These are phyloP conservation scores for Danio tinwini DNA, from an alignment of 2,797 vertebrate genomes.

Conservation along the genomic window DNA sequence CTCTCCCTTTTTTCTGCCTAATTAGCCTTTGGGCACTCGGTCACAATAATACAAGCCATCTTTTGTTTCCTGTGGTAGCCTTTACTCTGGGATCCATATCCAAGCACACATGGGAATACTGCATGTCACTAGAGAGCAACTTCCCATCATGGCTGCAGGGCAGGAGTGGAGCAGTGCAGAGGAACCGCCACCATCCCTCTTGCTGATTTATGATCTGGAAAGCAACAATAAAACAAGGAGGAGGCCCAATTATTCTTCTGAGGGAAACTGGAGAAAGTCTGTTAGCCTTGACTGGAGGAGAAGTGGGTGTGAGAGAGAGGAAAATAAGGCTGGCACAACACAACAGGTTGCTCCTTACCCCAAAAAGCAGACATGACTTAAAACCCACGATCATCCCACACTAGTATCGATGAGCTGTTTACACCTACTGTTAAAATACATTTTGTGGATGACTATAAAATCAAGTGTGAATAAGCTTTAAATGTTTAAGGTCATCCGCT, in stretches of 20 bases:
- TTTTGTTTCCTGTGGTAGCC: constrained; percentile 72
- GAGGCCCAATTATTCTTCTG: constrained; percentile 61
- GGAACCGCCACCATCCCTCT: constrained; percentile 62
- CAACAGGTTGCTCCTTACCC: constrained; percentile 16
- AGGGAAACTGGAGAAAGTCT: constrained; percentile 67
- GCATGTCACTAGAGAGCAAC: constrained; percentile 70
- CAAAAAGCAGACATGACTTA: background rate
- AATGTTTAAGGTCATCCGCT: too few relatives aligned
- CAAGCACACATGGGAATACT: constrained; percentile 65
- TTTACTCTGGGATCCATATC: constrained; percentile 66
- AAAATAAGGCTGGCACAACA: background rate
- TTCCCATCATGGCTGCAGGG: constrained; percentile 71
- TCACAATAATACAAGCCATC: constrained; percentile 73
- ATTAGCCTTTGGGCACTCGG: constrained; percentile 68
- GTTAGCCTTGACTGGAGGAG: constrained; percentile 55
- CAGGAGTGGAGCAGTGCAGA: constrained; percentile 61
- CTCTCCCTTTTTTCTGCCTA: constrained; percentile 55
- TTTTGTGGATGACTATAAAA: too few relatives aligned
- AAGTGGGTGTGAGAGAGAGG: constrained; percentile 24
- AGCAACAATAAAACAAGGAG: constrained; percentile 67
- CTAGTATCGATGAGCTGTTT: too few relatives aligned
- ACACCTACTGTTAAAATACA: too few relatives aligned
- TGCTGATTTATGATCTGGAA: constrained; percentile 73
- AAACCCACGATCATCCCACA: too few relatives aligned
- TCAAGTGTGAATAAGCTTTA: too few relatives aligned